These are phyloP conservation scores for Xyrauchen texanus DNA, from an alignment of 2,113 vertebrate species.

Conservation along the genomic window DNA sequence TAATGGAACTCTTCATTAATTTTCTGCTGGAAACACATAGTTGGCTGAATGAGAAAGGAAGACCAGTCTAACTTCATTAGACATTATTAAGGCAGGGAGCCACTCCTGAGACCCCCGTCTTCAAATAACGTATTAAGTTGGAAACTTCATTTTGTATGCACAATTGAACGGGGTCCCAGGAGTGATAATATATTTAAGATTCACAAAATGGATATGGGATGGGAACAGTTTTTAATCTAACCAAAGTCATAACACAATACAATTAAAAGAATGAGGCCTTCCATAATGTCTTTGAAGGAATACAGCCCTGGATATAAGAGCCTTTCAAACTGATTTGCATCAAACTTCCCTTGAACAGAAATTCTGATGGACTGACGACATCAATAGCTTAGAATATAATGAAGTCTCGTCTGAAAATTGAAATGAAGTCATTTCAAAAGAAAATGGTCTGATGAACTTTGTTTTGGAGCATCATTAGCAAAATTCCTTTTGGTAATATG, in stretches of 20 bases:
- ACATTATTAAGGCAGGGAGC: conserved; percentile 68
- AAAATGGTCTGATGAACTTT: background rate
- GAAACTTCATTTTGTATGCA: conserved; percentile 74
- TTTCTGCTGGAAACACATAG: conserved; percentile 51
- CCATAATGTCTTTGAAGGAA: conserved; percentile 52
- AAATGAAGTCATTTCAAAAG: conserved; percentile 8
- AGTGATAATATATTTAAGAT: conserved; percentile 71
- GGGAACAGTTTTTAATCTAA: conserved; percentile 72
- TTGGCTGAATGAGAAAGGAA: conserved; percentile 53
- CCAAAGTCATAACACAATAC: conserved; percentile 62
- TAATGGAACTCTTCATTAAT: conserved; percentile 63
- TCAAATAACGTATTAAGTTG: conserved; percentile 73
- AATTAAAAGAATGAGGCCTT: conserved; percentile 67
- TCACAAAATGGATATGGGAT: conserved; percentile 65
- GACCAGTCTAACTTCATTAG: conserved; percentile 55
- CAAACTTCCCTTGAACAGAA: conserved; percentile 15
- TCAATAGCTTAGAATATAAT: conserved; percentile 4
- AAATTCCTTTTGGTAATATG: background rate
- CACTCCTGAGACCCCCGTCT: conserved; percentile 65
- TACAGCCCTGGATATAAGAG: conserved; percentile 25
- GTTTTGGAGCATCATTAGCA: background rate
- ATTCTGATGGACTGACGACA: conserved; percentile 21
- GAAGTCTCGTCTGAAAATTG: conserved; percentile 7
- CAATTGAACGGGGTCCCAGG: conserved; percentile 70
- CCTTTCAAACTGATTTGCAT: conserved; percentile 22